phyloP scores from a whole-genome alignment of 1,140 invertebrate genomes.

The Cotesia glomerata region DNA sequence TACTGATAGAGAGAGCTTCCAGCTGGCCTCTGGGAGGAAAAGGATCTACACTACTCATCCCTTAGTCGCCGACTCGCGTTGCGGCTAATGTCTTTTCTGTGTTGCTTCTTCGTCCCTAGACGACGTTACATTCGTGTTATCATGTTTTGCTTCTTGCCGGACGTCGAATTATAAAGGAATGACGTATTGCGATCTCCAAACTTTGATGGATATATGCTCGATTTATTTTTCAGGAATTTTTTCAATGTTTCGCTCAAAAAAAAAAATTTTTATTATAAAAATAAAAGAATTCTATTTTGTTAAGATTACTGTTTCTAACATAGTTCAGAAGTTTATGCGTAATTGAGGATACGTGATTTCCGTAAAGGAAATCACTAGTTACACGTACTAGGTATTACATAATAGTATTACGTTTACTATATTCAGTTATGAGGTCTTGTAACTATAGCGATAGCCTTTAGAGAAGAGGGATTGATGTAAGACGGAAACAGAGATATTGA shows the following conservation, averaged over 20 bases:
- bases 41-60: not conserved
- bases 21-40: too few relatives aligned
- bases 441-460: not conserved
- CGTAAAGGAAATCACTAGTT: conserved; percentile 27
- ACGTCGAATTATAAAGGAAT: conserved; percentile 23
- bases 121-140: conserved; percentile 13
- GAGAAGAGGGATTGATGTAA: not conserved
- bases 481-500: not conserved
- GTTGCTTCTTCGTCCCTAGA: conserved; percentile 53
- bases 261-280: too few relatives aligned
- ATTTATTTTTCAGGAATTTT: too few relatives aligned
- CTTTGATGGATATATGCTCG: not conserved
- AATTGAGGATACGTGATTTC: conserved; percentile 22
- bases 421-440: not conserved
- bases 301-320: too few relatives aligned
- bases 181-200: not conserved
- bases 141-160: conserved; percentile 27
- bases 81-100: conserved; percentile 62
- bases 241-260: too few relatives aligned
- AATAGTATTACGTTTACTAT: conserved; percentile 5
- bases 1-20: too few relatives aligned
- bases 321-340: not conserved
- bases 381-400: not conserved
- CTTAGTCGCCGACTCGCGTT: conserved; percentile 12
- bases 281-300: too few relatives aligned